Evolutionary conservation across 64 coral and sea anemone species (phyloP), one percentile per base, ranked within the genome.

Genomic region (Stylophora pistillata): DNA sequence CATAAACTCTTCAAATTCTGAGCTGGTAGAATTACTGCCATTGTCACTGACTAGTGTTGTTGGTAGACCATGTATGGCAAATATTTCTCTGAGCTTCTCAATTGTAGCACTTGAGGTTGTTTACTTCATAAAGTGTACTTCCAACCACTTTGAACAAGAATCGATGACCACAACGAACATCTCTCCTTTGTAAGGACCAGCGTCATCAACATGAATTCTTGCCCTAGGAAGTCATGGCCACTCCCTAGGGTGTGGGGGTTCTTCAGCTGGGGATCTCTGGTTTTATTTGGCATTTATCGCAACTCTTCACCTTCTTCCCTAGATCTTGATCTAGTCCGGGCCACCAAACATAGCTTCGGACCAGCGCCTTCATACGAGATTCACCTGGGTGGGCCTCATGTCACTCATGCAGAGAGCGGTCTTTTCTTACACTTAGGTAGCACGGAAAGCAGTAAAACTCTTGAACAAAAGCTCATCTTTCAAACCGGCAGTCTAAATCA

Each of bases 1-100:
- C n/a, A 52, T n/a, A 31, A 78, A 78, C 21, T 55, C 25, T 56
- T 78, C 56, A 78, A 78, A 78, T 31, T 78, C 76, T 56, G 15
- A 21, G 47, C 41, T 56, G 41, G 30, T 31, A 17, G 55, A 78
- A 31, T 56, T 78, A 31, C 41, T 52, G 56, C 76, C 76, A 78
- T 78, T 78, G 56, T 78, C 76, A 54, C 34, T 55, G 47, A 56
- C 76, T 14, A 63, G 16, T 20, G 23, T 63, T 63, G 17, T 5
- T 14, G 72, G 72, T 17, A 74, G 30, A 6, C 72, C 72, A 37
- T 37, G 72, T 16, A 32, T 74, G 15, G 31, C 29, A 26, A 17
- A 74, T 17, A 32, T 15, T 29, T 34, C 41, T 74, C 72, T 41
- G 30, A 74, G 18, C 12, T 74, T 74, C 72, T 37, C 72, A 17